Percentiles rank a stretch among this genome's conserved stretches.
phyloP scores from a whole-genome alignment of 1,140 invertebrate species.

The silkworm (Bombyx mori) region DNA sequence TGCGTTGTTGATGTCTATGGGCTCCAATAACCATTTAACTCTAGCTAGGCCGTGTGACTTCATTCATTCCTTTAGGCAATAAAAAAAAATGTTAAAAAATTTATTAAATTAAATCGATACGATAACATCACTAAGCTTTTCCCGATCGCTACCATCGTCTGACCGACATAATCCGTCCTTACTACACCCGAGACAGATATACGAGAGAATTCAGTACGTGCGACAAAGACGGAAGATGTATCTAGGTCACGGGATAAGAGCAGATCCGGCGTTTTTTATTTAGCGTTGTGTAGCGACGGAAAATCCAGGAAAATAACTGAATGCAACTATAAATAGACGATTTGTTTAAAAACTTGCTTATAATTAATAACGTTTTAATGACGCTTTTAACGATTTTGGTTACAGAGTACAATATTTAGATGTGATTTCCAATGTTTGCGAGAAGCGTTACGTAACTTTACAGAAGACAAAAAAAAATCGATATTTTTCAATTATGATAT shows the following conservation, averaged over 20 bases:
- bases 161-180: slow-evolving; percentile 62
- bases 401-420: not conserved
- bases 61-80: not conserved
- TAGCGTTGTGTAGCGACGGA: slow-evolving; percentile 33
- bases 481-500: too few species aligned
- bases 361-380: slow-evolving; percentile 15
- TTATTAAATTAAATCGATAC: slow-evolving; percentile 17
- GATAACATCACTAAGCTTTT: slow-evolving; percentile 31
- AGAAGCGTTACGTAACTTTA: not conserved
- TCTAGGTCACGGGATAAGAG: slow-evolving; percentile 64
- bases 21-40: too few species aligned
- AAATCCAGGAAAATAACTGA: slow-evolving; percentile 33
- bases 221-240: slow-evolving; percentile 35
- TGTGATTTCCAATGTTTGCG: not conserved
- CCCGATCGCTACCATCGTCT: slow-evolving; percentile 48
- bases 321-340: slow-evolving; percentile 49
- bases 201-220: slow-evolving; percentile 11
- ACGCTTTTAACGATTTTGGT: not conserved
- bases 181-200: slow-evolving; percentile 33
- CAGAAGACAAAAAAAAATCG: too few species aligned
- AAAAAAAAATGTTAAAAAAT: not conserved
- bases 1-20: too few species aligned
- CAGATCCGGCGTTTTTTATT: slow-evolving; percentile 39
- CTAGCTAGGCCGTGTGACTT: not conserved
- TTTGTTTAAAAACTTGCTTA: slow-evolving; percentile 13